A percentile compares a stretch with the other conserved stretches of the same genome.
These are phyloP conservation scores for Atrina japonica DNA, from an alignment of 2,888 invertebrate genomes.

Conservation along the genomic window DNA sequence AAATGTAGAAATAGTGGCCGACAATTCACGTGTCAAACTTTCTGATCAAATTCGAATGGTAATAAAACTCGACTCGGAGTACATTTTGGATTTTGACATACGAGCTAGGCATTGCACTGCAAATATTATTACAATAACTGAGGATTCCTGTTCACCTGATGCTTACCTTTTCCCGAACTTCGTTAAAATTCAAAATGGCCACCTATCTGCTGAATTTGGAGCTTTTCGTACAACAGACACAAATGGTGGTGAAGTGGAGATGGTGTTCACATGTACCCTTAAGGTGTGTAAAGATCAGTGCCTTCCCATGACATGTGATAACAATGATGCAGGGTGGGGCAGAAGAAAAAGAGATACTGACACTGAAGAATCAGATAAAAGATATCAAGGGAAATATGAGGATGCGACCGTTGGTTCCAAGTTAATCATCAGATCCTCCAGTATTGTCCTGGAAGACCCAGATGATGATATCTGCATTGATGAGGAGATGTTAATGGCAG, in stretches of 20 bases:
- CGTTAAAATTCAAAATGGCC: neutral
- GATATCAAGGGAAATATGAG: neutral
- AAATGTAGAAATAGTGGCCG: neutral
- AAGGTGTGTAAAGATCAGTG: slow-evolving; percentile 11
- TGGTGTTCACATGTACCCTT: slow-evolving; percentile 11
- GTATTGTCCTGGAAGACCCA: neutral
- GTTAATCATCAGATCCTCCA: neutral
- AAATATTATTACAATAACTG: slow-evolving; percentile 3
- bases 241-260: slow-evolving; percentile 3
- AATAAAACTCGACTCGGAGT: slow-evolving; percentile 4
- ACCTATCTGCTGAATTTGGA: slow-evolving; percentile 1
- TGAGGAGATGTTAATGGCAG: neutral
- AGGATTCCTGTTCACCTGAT: slow-evolving; percentile 11
- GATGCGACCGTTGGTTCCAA: slow-evolving; percentile 11
- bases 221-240: slow-evolving; percentile 8
- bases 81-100: neutral
- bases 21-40: slow-evolving; percentile 1
- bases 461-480: slow-evolving; percentile 23
- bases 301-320: neutral
- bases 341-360: neutral
- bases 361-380: neutral
- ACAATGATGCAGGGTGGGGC: neutral
- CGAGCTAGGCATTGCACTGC: slow-evolving; percentile 11
- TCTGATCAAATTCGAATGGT: slow-evolving; percentile 11
- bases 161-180: slow-evolving; percentile 1